Conservation (phyloP, 2,888 invertebrate genomes). For the Dicyrtoma fusca region DNA sequence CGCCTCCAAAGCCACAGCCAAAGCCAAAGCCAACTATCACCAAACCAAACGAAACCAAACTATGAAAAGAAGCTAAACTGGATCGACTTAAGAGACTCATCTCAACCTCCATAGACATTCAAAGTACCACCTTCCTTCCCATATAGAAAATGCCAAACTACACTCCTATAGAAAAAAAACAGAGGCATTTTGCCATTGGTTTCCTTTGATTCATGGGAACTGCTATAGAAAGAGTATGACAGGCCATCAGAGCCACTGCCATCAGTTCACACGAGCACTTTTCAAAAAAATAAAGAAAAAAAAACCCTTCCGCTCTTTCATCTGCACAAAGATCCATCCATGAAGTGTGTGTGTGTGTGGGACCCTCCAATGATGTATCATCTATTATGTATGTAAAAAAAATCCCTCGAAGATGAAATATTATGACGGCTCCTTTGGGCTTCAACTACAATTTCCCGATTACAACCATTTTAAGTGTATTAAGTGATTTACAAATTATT, state of each 20-base stretch:
- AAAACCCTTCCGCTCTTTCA: neutral
- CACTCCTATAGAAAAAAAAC: too few species aligned
- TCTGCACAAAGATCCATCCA: neutral
- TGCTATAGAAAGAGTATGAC: constrained; percentile 28
- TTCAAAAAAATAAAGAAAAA: neutral
- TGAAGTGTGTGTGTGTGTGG: too few species aligned
- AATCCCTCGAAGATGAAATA: constrained; percentile 21
- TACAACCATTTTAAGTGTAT: constrained; percentile 7
- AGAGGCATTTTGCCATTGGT: neutral
- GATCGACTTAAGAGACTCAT: too few species aligned
- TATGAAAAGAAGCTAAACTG: too few species aligned
- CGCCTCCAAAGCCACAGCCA: too few species aligned
- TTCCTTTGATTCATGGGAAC: constrained; percentile 32
- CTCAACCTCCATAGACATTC: too few species aligned
- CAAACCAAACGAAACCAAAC: too few species aligned
- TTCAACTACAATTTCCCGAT: constrained; percentile 7
- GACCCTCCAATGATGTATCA: constrained; percentile 4
- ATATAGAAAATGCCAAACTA: too few species aligned
- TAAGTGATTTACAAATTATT: constrained; percentile 26
- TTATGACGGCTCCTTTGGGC: neutral
- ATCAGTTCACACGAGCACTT: constrained; percentile 24
- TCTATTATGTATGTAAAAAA: neutral
- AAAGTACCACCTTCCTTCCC: too few species aligned
- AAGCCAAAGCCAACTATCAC: too few species aligned
- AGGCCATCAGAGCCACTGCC: constrained; percentile 22